These are phyloP conservation scores for Penaeus indicus DNA, from an alignment of 1,140 invertebrate genomes.

Conservation along the genomic window DNA sequence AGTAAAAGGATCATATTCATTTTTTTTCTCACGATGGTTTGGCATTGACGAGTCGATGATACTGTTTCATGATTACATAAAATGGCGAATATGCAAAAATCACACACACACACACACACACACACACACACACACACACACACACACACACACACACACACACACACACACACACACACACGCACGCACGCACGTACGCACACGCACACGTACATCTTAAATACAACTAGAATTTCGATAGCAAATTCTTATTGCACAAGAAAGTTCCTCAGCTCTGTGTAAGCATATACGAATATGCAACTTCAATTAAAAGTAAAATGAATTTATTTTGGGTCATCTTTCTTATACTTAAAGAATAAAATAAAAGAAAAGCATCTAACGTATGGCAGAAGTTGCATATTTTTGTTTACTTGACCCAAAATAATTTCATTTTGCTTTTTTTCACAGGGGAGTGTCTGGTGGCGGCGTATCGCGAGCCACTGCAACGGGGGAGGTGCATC, in stretches of 20 bases:
- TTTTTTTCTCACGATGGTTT: no score
- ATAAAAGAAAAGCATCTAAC: not conserved
- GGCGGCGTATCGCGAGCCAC: not conserved
- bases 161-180: no score
- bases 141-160: no score
- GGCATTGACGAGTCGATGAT: no score
- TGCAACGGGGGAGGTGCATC: no score
- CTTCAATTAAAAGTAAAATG: constrained; percentile 16
- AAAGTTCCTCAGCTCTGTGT: not conserved
- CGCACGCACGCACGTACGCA: no score
- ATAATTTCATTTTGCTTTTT: constrained; percentile 14
- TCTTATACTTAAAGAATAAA: not conserved
- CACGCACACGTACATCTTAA: not conserved
- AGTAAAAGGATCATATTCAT: no score
- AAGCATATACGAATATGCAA: constrained; percentile 17
- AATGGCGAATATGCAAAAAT: no score
- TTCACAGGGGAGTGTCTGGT: not conserved
- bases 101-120: no score
- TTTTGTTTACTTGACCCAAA: constrained; percentile 7
- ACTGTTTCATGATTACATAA: no score
- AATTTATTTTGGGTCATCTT: constrained; percentile 4
- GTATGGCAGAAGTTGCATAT: constrained; percentile 11
- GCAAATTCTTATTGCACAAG: not conserved
- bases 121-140: no score
- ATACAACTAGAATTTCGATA: not conserved